Evolutionary conservation across 2,888 invertebrate genomes (phyloP).

Genomic region (Amphipoea lucens): DNA sequence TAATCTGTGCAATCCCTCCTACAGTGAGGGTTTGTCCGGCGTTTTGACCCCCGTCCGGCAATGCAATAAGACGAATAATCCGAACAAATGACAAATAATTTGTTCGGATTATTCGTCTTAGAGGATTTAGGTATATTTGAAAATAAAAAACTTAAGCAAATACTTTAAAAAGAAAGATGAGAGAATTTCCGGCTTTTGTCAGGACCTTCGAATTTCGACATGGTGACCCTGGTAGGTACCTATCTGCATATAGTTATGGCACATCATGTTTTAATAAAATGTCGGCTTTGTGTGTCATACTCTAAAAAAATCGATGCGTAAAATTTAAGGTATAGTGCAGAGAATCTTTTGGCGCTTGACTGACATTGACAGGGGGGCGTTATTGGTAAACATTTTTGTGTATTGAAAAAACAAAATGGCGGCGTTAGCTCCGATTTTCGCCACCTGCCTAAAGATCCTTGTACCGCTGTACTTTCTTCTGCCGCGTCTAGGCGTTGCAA

Average conservation of each 20-base stretch:
- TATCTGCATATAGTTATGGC: too few relatives aligned
- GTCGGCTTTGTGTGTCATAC: too few relatives aligned
- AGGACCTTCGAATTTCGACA: too few relatives aligned
- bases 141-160: neutral
- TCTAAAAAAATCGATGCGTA: too few relatives aligned
- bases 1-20: slow-evolving; percentile 8
- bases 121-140: neutral
- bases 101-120: too few relatives aligned
- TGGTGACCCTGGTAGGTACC: too few relatives aligned
- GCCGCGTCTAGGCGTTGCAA: slow-evolving; percentile 64
- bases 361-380: neutral
- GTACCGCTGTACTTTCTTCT: slow-evolving; percentile 8
- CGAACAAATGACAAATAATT: neutral
- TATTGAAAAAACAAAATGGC: neutral
- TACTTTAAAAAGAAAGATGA: neutral
- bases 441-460: neutral
- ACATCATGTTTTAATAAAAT: too few relatives aligned
- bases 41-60: too few relatives aligned
- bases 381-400: neutral
- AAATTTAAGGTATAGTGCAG: neutral
- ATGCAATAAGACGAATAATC: too few relatives aligned
- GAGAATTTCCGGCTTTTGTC: too few relatives aligned
- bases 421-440: neutral
- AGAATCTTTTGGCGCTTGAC: neutral
- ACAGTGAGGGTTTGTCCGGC: neutral